phyloP scores from a whole-genome alignment of 2,888 invertebrate species.

The Steinernema hermaphroditum region DNA sequence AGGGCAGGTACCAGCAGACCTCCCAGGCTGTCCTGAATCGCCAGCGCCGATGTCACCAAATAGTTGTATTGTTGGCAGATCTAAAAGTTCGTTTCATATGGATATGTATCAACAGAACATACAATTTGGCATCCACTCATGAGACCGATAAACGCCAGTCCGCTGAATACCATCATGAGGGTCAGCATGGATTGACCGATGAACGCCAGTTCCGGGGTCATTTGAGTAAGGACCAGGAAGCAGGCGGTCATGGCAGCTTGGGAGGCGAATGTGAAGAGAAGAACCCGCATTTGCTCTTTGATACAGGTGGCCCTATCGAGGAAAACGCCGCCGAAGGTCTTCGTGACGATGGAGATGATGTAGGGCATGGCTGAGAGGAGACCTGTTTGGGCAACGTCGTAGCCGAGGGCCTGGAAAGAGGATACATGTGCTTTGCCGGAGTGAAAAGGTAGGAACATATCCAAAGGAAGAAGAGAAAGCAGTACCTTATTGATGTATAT shows the following conservation, averaged over 20 bases:
- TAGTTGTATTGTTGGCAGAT: slow-evolving; percentile 32
- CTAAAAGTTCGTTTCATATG: too few relatives aligned
- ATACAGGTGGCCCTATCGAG: slow-evolving; percentile 28
- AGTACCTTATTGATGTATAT: slow-evolving; percentile 33
- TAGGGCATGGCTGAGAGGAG: background rate
- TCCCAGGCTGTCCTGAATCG: slow-evolving; percentile 32
- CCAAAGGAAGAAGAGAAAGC: too few relatives aligned
- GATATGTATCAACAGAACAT: too few relatives aligned
- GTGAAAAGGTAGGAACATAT: too few relatives aligned
- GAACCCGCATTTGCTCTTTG: slow-evolving; percentile 38
- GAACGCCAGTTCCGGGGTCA: slow-evolving; percentile 18
- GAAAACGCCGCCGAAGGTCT: slow-evolving; percentile 21
- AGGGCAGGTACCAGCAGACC: slow-evolving; percentile 27
- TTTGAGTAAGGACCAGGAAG: slow-evolving; percentile 45
- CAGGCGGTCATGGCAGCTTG: slow-evolving; percentile 51
- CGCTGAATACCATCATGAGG: slow-evolving; percentile 48
- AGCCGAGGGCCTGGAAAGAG: background rate
- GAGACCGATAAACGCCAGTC: slow-evolving; percentile 54
- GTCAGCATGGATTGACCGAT: slow-evolving; percentile 55
- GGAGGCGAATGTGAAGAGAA: slow-evolving; percentile 46
- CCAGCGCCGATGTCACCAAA: slow-evolving; percentile 28
- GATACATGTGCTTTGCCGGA: too few relatives aligned
- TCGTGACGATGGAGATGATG: background rate
- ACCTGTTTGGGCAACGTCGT: slow-evolving; percentile 14
- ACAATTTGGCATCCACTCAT: slow-evolving; percentile 54